Evolutionary conservation across 2,888 invertebrate species (phyloP), one percentile per base, ranked within the genome.

Genomic region (Hedya salicella): DNA sequence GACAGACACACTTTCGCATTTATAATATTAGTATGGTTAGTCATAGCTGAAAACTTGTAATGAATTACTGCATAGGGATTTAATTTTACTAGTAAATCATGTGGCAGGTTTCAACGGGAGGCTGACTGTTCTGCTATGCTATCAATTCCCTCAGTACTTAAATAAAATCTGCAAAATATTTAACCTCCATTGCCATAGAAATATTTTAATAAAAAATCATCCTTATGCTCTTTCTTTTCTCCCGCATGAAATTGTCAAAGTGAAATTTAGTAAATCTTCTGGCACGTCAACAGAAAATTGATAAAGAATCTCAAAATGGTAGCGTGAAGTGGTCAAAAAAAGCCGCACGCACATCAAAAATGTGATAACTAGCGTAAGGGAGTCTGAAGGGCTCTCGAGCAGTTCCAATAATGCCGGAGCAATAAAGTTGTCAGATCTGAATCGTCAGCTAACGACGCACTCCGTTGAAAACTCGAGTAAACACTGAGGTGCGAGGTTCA

Each of bases 341-440:
- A 85, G 82, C 80, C 84, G 79, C 81, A 80, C 83, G 80, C 84
- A 83, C 83, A 85, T 87, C 87, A 87, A 83, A 87, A 86, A 85
- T 82, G 85, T 84, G 86, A 87, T 91, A 91, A 91, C 90, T 91
- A 89, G 88, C 87, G 88, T 82, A 75, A 88, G 86, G 86, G 85
- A 86, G 79, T 82, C 80, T 71, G 76, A 80, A 89, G 89, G 75
- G 84, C 79, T 68, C 88, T 91, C 68, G 62, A 79, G 76, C 66
- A 72, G 79, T 76, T 80, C 82, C 86, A 89, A 89, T 87, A 88
- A 83, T 80, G 81, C 80, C 71, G 74, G 77, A 79, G 82, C 86
- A 89, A 89, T 89, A 89, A 88, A 88, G 82, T 86, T 83, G 83
- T 86, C 85, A 79, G 82, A 74, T 61, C 54, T 61, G 61, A 66